Evolutionary conservation across 2,113 vertebrate species (phyloP).

Genomic region (Catharus fuscescens): DNA sequence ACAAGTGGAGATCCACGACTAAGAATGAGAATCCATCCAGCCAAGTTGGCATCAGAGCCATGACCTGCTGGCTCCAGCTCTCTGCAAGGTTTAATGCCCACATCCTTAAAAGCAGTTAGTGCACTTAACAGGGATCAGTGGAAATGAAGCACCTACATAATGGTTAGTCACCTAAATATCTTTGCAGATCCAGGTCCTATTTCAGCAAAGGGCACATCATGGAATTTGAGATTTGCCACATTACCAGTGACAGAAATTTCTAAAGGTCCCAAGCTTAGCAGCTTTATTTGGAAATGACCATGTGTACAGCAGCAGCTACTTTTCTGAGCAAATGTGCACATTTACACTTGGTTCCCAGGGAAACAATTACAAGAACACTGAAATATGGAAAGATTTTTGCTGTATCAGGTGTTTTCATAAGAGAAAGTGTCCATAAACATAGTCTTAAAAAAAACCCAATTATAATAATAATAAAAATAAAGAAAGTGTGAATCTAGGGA

Average conservation of each 20-base stretch:
- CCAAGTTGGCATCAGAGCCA: background rate
- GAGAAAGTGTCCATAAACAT: background rate
- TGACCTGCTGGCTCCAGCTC: background rate
- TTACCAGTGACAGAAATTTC: background rate
- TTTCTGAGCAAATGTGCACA: background rate
- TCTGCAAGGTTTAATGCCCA: background rate
- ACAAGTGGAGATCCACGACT: background rate
- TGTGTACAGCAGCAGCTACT: background rate
- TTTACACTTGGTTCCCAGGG: background rate
- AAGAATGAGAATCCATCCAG: background rate
- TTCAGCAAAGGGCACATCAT: background rate
- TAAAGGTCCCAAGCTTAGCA: background rate
- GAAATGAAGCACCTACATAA: conserved; percentile 1
- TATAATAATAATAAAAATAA: background rate
- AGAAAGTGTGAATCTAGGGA: background rate
- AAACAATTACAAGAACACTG: conserved; percentile 1
- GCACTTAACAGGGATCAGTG: background rate
- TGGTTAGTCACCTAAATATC: conserved; percentile 8
- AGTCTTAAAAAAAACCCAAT: background rate
- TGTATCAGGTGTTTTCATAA: background rate
- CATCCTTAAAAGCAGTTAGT: background rate
- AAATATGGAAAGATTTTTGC: conserved; percentile 1
- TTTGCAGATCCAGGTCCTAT: background rate
- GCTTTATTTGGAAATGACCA: conserved; percentile 1
- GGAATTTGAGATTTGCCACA: background rate